phyloP scores from a whole-genome alignment of 2,888 invertebrate genomes.

The Limenitis camilla region DNA sequence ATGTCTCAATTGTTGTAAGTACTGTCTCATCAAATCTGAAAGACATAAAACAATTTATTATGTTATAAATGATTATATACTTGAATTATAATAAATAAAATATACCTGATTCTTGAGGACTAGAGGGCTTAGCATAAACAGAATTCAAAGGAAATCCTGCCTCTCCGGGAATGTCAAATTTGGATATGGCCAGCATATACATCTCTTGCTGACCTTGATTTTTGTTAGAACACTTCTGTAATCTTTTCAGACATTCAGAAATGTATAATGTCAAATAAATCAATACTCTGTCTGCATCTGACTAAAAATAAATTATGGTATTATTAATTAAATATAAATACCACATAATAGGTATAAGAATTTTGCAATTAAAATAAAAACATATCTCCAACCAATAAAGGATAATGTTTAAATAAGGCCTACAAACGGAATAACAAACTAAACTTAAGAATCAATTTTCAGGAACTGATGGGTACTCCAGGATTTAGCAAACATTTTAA shows the following conservation, averaged over 20 bases:
- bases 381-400: too few species aligned
- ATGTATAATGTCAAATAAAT: slow-evolving; percentile 98
- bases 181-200: slow-evolving; percentile 94
- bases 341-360: too few species aligned
- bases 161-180: slow-evolving; percentile 98
- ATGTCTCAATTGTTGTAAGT: slow-evolving; percentile 94
- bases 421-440: too few species aligned
- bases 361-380: too few species aligned
- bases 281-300: slow-evolving; percentile 95
- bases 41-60: slow-evolving; percentile 23
- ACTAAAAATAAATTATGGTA: slow-evolving; percentile 80
- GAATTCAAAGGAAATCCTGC: slow-evolving; percentile 94
- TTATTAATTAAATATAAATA: too few species aligned
- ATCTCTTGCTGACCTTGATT: slow-evolving; percentile 95
- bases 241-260: slow-evolving; percentile 95
- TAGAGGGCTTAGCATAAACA: slow-evolving; percentile 91
- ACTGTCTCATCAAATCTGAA: slow-evolving; percentile 91
- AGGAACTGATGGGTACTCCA: neutral
- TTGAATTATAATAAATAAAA: too few species aligned
- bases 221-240: slow-evolving; percentile 93
- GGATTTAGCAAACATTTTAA: too few species aligned
- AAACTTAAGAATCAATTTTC: too few species aligned
- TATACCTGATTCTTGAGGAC: slow-evolving; percentile 84
- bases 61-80: too few species aligned
- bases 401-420: too few species aligned